phyloP scores from a whole-genome alignment of 1,140 invertebrate genomes.

The Heliconius congener region DNA sequence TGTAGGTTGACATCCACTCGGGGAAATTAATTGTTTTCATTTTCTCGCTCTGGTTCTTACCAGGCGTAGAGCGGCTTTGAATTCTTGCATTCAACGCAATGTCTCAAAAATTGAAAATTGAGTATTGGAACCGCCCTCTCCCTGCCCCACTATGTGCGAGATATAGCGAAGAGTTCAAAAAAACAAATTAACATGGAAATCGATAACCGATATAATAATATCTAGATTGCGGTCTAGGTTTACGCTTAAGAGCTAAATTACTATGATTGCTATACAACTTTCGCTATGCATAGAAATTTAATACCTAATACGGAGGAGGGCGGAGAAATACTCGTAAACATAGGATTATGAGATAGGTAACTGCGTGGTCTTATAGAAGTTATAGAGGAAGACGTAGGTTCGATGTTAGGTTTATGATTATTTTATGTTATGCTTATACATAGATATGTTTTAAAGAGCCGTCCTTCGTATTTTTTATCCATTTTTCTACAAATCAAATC shows the following conservation, averaged over 20 bases:
- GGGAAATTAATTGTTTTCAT: neutral
- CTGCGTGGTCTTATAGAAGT: neutral
- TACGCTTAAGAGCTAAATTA: constrained; percentile 46
- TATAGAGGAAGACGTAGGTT: too few species aligned
- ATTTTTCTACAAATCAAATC: too few species aligned
- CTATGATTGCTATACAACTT: constrained; percentile 52
- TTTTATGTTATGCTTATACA: too few species aligned
- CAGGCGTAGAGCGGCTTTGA: neutral
- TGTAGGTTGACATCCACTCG: neutral
- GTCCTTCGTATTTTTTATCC: too few species aligned
- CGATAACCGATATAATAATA: constrained; percentile 61
- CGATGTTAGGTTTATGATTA: too few species aligned
- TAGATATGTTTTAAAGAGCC: too few species aligned
- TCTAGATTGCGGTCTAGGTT: constrained; percentile 55
- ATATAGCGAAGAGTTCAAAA: too few species aligned
- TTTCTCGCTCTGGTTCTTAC: neutral
- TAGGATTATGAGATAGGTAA: neutral
- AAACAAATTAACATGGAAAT: constrained; percentile 47
- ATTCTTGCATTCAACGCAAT: neutral
- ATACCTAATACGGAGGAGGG: constrained; percentile 48
- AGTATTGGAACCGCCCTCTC: too few species aligned
- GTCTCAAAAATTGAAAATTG: neutral
- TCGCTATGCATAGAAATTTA: constrained; percentile 49
- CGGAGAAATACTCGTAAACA: constrained; percentile 16
- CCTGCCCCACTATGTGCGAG: neutral